Percentiles rank a stretch among this genome's conserved stretches.
These are phyloP conservation scores for Leptura quadrifasciata DNA, from an alignment of 2,888 invertebrate genomes.

Conservation along the genomic window DNA sequence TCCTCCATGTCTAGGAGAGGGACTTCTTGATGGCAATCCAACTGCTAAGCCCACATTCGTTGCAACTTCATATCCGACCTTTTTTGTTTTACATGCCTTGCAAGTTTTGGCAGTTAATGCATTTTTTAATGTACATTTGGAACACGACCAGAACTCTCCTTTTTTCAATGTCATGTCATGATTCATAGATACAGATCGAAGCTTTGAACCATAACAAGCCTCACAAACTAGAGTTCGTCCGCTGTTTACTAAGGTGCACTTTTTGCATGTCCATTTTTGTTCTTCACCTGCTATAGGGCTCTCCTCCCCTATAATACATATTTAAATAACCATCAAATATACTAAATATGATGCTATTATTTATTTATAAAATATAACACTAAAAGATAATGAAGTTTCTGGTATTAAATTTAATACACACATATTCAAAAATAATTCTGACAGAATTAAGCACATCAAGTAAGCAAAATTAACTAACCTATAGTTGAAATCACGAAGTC, in stretches of 20 bases:
- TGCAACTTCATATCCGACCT: slow-evolving; percentile 40
- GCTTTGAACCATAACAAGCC: slow-evolving; percentile 90
- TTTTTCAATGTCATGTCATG: slow-evolving; percentile 83
- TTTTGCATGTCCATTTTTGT: slow-evolving; percentile 88
- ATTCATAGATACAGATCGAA: slow-evolving; percentile 80
- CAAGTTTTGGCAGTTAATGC: slow-evolving; percentile 81
- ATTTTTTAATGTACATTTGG: slow-evolving; percentile 88
- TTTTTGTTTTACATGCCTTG: slow-evolving; percentile 84
- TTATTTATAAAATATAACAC: too few species aligned
- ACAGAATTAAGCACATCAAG: too few species aligned
- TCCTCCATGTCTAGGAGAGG: slow-evolving; percentile 75
- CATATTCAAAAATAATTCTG: too few species aligned
- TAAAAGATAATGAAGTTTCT: too few species aligned
- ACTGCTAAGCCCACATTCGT: slow-evolving; percentile 70
- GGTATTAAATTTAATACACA: too few species aligned
- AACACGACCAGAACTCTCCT: slow-evolving; percentile 87
- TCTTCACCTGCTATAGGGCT: slow-evolving; percentile 63
- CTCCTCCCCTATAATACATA: slow-evolving; percentile 48
- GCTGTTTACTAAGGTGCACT: slow-evolving; percentile 91
- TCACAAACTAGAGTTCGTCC: slow-evolving; percentile 84
- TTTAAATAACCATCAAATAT: not conserved
- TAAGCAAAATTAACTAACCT: too few species aligned
- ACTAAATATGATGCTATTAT: too few species aligned
- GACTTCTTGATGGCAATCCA: slow-evolving; percentile 71
- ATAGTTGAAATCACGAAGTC: too few species aligned